Base-by-base conservation (phyloP, 2,888 invertebrate genomes). In the Ommatoiulus sabulosus region DNA sequence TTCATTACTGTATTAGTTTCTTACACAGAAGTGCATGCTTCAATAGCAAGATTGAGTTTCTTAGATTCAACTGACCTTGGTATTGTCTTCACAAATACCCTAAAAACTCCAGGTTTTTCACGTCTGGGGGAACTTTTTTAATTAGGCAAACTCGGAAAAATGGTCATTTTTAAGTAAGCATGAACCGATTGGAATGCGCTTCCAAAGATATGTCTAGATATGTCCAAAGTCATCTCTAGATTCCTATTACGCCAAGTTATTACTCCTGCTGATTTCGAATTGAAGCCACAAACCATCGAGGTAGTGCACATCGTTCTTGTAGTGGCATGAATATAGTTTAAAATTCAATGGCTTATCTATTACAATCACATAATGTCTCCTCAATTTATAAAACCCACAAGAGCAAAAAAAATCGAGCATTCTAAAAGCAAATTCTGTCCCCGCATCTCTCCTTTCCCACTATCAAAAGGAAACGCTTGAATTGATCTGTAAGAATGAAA, bases 401-500 rank as follows among this genome's bases (percentile, higher is more conserved):
- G 80, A 80, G 80, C 35, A 80, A 80, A 80, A n/a, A 46, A 20
- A 20, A 35, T 20, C 12, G 24, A 20, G 20, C 80, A 20, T 35
- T 12, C 35, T 3, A 80, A 52, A 80, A 35, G 80, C 24, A 80
- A 80, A 80, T 80, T 80, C 12, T 52, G 80, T 35, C 10, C 80
- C 20, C 80, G 35, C 80, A 20, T 80, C 35, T 20, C 72, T 72
- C 20, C 72, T 15, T 80, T 80, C 12, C 80, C 35, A 12, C 80
- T 80, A 80, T 80, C 80, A 80, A 80, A 80, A 80, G 15, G 80
- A 35, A 35, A 80, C 35, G 80, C 80, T 80, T 20, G 80, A 35
- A 80, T 80, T 80, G 80, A 80, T 80, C 80, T 24, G 24, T 80
- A 20, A 80, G 35, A 35, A 24, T 80, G 80, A 80, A 80, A 35